These are phyloP conservation scores for Spilogale gracilis DNA, from an alignment of 2,113 vertebrate genomes.

Conservation along the genomic window DNA sequence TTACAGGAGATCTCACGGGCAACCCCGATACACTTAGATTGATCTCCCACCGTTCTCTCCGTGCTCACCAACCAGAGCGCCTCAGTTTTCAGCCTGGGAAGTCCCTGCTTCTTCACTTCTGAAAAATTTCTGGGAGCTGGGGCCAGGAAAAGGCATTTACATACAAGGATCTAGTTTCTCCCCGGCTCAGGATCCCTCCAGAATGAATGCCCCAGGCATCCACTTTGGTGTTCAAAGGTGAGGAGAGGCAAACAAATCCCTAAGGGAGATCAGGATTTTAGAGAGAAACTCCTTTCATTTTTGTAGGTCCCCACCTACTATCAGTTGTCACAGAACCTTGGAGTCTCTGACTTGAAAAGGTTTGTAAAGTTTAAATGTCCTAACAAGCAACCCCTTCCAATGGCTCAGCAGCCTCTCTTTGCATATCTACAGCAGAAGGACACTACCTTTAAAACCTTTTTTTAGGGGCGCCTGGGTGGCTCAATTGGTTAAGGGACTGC, in stretches of 20 bases:
- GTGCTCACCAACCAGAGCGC: not conserved
- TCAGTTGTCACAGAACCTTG: not conserved
- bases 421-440: no score
- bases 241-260: not conserved
- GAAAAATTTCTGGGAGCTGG: not conserved
- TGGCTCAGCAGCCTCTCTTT: not conserved
- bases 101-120: not conserved
- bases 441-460: not conserved
- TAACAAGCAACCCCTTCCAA: not conserved
- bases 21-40: not conserved
- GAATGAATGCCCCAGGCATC: not conserved
- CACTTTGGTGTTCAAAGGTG: not conserved
- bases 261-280: not conserved
- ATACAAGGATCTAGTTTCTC: not conserved
- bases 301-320: not conserved
- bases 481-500: no score
- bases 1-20: conserved; percentile 50
- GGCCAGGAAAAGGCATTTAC: not conserved
- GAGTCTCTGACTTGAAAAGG: not conserved
- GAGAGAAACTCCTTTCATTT: not conserved
- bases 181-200: not conserved
- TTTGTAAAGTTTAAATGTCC: not conserved
- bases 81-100: not conserved
- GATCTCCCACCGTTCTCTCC: not conserved
- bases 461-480: no score